These are phyloP conservation scores for Platysteira castanea DNA, from an alignment of 2,113 vertebrate species.

Conservation along the genomic window DNA sequence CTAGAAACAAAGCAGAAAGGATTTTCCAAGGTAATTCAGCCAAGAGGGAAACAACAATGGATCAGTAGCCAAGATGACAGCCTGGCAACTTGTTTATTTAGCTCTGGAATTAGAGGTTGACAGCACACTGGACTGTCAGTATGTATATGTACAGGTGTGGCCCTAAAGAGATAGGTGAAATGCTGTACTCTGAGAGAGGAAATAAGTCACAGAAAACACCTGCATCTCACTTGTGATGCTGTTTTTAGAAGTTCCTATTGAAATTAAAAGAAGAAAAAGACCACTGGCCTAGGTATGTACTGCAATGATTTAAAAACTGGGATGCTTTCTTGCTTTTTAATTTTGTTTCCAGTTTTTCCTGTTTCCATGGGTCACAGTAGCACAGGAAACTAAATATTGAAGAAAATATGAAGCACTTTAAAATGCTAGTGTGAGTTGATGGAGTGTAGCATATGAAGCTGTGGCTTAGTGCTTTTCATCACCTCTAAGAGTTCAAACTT, in stretches of 20 bases:
- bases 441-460: neutral
- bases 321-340: neutral
- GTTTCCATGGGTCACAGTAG: neutral
- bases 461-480: neutral
- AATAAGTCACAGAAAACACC: neutral
- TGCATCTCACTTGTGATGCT: neutral
- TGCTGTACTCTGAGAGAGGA: neutral
- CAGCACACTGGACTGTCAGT: neutral
- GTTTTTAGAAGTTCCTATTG: neutral
- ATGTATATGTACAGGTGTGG: neutral
- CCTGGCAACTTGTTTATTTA: neutral
- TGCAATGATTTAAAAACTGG: neutral
- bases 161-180: neutral
- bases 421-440: neutral
- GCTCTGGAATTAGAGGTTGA: neutral
- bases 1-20: neutral
- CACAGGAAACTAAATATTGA: neutral
- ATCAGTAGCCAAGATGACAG: neutral
- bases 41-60: neutral
- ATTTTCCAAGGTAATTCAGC: neutral
- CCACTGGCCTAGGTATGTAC: neutral
- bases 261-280: neutral
- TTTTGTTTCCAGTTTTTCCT: neutral
- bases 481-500: neutral
- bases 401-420: neutral